Conservation (phyloP, 2,888 invertebrate genomes). For the Brenthis hecate region DNA sequence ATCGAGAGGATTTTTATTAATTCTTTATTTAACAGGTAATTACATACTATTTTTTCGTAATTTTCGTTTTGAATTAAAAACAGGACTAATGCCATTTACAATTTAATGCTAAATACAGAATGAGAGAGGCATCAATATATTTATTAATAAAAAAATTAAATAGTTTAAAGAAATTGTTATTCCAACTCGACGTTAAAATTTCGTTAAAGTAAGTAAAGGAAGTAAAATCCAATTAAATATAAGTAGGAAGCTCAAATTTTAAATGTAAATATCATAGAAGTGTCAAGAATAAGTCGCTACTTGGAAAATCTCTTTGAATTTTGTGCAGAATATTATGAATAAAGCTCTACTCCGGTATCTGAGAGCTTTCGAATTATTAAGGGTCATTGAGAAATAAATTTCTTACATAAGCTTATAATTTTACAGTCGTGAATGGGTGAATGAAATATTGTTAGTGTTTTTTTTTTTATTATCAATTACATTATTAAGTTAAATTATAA, state of each 20-base stretch:
- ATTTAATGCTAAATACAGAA: no score
- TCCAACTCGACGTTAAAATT: no score
- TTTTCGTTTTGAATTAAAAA: no score
- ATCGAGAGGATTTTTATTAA: no score
- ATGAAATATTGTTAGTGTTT: not conserved
- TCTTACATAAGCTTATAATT: slow-evolving; percentile 12
- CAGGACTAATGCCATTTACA: no score
- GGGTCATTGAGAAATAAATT: slow-evolving; percentile 13
- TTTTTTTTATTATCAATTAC: no score
- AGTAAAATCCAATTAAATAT: slow-evolving; percentile 7
- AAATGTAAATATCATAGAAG: slow-evolving; percentile 17
- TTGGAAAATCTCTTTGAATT: slow-evolving; percentile 18
- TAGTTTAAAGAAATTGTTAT: no score
- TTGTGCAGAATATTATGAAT: slow-evolving; percentile 13
- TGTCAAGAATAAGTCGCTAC: slow-evolving; percentile 16
- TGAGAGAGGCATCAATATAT: no score
- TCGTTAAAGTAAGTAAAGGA: not conserved
- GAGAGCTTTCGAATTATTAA: slow-evolving; percentile 10
- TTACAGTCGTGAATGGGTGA: not conserved
- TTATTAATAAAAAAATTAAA: no score
- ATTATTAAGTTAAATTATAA: no score
- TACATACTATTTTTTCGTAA: no score
- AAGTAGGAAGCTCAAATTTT: not conserved
- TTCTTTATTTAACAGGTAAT: no score
- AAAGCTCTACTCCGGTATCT: slow-evolving; percentile 1